Percentiles rank a stretch among this genome's conserved stretches.
Conservation (phyloP, 2,113 vertebrate genomes). For the Myrmecobius fasciatus region DNA sequence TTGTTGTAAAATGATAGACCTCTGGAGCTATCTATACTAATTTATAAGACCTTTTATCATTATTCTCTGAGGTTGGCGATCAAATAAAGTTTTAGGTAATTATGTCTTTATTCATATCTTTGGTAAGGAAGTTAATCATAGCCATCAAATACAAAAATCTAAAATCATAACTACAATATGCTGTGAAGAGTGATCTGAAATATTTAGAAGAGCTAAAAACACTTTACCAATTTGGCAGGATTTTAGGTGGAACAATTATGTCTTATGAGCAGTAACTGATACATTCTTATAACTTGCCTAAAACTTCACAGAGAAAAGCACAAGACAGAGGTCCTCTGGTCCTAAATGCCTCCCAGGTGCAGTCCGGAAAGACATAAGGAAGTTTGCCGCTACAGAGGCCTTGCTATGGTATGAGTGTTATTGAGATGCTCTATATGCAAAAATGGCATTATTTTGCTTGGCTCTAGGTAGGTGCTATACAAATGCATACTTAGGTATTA, state of each 20-base stretch:
- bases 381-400: neutral
- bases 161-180: neutral
- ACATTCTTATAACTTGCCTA: neutral
- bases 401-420: neutral
- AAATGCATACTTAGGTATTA: constrained; percentile 11
- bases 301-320: constrained; percentile 27
- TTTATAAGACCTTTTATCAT: neutral
- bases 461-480: neutral
- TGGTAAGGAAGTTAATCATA: neutral
- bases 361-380: neutral
- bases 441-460: neutral
- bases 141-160: neutral
- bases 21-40: neutral
- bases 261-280: constrained; percentile 29
- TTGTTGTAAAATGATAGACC: neutral
- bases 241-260: neutral
- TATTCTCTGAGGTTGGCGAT: neutral
- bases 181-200: neutral
- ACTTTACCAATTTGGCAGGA: neutral
- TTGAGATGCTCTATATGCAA: neutral
- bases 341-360: neutral
- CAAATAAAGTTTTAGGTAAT: neutral
- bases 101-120: neutral
- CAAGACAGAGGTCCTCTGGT: neutral
- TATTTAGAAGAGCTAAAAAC: neutral